These are phyloP conservation scores for Lobophora halterata DNA, from an alignment of 2,888 invertebrate genomes.

Conservation along the genomic window DNA sequence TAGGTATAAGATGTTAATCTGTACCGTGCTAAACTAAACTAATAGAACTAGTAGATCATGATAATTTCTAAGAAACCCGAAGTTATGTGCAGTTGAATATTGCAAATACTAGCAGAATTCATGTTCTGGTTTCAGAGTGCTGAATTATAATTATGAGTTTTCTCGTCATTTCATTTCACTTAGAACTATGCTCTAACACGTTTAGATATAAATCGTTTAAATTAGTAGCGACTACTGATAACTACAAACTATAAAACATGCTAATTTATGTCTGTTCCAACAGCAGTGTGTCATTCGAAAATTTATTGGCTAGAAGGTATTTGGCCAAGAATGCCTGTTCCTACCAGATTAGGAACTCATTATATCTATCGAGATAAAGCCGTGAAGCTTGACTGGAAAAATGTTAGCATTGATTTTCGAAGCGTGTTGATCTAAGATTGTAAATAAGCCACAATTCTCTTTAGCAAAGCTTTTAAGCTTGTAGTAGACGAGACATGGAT, in stretches of 20 bases:
- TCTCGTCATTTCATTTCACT: conserved; percentile 1
- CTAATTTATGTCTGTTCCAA: conserved; percentile 28
- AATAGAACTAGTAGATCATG: conserved; percentile 7
- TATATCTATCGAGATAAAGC: conserved; percentile 67
- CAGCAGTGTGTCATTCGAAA: conserved; percentile 39
- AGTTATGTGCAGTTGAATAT: conserved; percentile 9
- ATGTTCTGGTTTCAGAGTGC: no score
- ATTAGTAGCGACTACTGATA: conserved; percentile 19
- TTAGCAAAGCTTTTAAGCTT: no score
- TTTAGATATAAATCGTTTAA: conserved; percentile 14
- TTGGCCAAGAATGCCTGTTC: conserved; percentile 62
- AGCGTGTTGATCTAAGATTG: conserved; percentile 6
- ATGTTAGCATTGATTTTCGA: conserved; percentile 37
- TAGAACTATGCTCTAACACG: conserved; percentile 14
- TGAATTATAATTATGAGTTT: no score
- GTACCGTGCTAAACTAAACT: conserved; percentile 8
- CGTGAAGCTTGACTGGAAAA: conserved; percentile 49
- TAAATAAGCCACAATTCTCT: no score
- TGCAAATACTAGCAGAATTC: neutral
- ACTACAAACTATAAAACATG: conserved; percentile 22
- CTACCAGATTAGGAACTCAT: conserved; percentile 70
- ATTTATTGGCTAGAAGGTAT: conserved; percentile 43
- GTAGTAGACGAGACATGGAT: no score
- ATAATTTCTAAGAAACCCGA: conserved; percentile 12
- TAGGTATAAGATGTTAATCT: conserved; percentile 16